Conservation (phyloP, 2,888 invertebrate genomes). For the Dicranocentrus wangi region DNA sequence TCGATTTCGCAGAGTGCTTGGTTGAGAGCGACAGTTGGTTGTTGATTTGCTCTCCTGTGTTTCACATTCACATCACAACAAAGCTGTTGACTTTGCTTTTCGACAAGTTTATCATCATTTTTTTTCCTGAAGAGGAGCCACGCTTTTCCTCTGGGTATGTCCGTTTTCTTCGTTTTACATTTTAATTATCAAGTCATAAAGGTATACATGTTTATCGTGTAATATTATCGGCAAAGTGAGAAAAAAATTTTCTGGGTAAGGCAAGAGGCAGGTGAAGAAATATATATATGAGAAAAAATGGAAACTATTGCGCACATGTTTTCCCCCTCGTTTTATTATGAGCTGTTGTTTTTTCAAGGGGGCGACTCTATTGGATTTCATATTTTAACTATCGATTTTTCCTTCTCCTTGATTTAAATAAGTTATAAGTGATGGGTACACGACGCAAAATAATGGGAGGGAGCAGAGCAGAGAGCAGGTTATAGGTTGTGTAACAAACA, state of each 20-base stretch:
- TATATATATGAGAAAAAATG: background rate
- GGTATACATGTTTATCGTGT: background rate
- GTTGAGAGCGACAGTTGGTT: slow-evolving; percentile 26
- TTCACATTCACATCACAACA: slow-evolving; percentile 10
- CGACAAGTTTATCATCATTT: background rate
- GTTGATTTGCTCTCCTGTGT: slow-evolving; percentile 22
- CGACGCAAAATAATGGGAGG: too few relatives aligned
- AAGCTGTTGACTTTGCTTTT: background rate
- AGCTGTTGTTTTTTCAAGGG: background rate
- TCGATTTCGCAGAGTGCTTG: background rate
- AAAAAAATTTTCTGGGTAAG: background rate
- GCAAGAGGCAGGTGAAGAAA: background rate
- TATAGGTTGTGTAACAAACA: too few relatives aligned
- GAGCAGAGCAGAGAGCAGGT: too few relatives aligned
- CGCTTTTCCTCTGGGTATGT: background rate
- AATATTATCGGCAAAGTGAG: background rate
- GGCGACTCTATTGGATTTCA: background rate
- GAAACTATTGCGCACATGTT: background rate
- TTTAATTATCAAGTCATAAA: slow-evolving; percentile 1
- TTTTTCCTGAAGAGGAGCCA: background rate
- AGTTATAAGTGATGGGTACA: background rate
- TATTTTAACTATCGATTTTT: background rate
- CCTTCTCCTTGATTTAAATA: background rate
- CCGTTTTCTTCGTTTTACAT: background rate
- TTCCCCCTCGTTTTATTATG: background rate